phyloP scores from a whole-genome alignment of 2,888 invertebrate genomes.

The Caenorhabditis sp. region DNA sequence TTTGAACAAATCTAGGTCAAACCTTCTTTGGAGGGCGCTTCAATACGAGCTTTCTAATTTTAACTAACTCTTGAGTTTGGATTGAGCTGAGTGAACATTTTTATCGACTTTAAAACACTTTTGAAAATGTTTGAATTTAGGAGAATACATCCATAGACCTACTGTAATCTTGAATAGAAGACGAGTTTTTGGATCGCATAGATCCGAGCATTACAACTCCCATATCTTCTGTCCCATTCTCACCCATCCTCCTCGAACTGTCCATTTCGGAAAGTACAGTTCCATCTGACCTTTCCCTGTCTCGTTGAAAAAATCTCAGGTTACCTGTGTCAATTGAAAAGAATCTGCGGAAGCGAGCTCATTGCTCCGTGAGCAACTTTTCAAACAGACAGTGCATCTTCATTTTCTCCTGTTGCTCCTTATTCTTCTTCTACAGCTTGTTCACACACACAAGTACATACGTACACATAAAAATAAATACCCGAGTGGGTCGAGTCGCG shows the following conservation, averaged over 20 bases:
- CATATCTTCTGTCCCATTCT: too few relatives aligned
- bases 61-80: too few relatives aligned
- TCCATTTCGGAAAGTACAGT: conserved; percentile 26
- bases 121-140: too few relatives aligned
- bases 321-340: conserved; percentile 46
- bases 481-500: conserved; percentile 20
- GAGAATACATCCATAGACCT: too few relatives aligned
- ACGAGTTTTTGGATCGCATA: too few relatives aligned
- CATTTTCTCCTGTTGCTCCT: conserved; percentile 12
- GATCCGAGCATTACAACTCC: too few relatives aligned
- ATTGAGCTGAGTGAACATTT: too few relatives aligned
- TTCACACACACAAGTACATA: conserved; percentile 59
- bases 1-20: too few relatives aligned
- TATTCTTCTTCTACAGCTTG: conserved; percentile 30
- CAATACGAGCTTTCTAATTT: not conserved
- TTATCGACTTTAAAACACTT: too few relatives aligned
- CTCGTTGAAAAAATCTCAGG: conserved; percentile 52
- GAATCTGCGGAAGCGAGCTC: conserved; percentile 7
- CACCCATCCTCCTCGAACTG: not conserved
- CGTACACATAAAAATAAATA: conserved; percentile 36
- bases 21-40: not conserved
- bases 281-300: conserved; percentile 13
- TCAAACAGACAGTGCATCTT: conserved; percentile 35
- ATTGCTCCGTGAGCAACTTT: conserved; percentile 31
- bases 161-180: too few relatives aligned